phyloP scores from a whole-genome alignment of 2,113 vertebrate species.

The Rynchops niger region DNA sequence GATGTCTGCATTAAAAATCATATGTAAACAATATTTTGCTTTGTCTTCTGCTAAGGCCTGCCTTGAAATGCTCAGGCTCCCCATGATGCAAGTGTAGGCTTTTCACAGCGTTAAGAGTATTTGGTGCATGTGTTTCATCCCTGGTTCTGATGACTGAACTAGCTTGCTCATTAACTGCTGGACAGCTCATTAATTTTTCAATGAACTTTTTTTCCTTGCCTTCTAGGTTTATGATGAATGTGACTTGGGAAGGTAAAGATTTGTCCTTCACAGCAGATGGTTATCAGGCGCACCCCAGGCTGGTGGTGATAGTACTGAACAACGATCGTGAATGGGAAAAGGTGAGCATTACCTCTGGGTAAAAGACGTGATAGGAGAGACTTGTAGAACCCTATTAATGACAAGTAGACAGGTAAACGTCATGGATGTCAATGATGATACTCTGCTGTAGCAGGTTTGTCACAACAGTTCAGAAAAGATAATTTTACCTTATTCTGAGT shows the following conservation, averaged over 20 bases:
- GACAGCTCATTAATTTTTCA: slow-evolving; percentile 58
- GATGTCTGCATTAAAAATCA: not conserved
- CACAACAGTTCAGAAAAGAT: not conserved
- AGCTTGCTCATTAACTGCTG: slow-evolving; percentile 27
- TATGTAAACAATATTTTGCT: not conserved
- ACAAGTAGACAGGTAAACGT: fast-evolving
- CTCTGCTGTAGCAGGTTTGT: not conserved
- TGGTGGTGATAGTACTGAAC: slow-evolving; percentile 96
- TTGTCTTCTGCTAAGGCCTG: not conserved
- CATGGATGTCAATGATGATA: fast-evolving
- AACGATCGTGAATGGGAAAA: slow-evolving; percentile 97
- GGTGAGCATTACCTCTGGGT: slow-evolving; percentile 70
- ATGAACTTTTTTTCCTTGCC: slow-evolving; percentile 47
- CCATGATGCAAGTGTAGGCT: not conserved
- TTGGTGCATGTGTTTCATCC: not conserved
- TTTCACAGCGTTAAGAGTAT: not conserved
- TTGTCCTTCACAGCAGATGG: slow-evolving; percentile 97
- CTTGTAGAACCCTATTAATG: not conserved
- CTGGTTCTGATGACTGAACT: not conserved
- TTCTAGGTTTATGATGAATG: slow-evolving; percentile 97
- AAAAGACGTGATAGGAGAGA: fast-evolving
- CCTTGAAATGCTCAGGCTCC: not conserved
- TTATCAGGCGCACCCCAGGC: slow-evolving; percentile 91
- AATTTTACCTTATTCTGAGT: not conserved
- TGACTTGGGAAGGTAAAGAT: slow-evolving; percentile 95